These are phyloP conservation scores for Laothoe populi DNA, from an alignment of 2,888 invertebrate species.

Conservation along the genomic window DNA sequence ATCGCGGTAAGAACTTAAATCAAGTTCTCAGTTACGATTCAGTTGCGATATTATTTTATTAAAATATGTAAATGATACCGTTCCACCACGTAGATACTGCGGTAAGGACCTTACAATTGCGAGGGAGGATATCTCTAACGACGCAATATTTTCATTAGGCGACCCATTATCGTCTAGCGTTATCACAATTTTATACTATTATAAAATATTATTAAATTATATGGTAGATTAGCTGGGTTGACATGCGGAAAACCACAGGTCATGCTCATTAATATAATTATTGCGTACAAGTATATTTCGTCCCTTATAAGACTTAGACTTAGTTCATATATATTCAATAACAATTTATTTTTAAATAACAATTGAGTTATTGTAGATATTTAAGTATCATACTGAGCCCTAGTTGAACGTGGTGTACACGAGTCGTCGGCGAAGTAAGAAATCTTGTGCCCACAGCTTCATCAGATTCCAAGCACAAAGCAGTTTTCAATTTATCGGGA, in stretches of 20 bases:
- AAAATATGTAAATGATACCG: constrained; percentile 83
- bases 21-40: constrained; percentile 85
- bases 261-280: background rate
- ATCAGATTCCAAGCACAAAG: constrained; percentile 77
- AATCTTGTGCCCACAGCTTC: constrained; percentile 66
- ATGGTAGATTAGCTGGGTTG: constrained; percentile 33
- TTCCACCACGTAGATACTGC: constrained; percentile 73
- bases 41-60: constrained; percentile 85
- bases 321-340: too few species aligned
- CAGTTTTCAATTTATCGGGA: constrained; percentile 83
- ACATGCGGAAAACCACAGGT: constrained; percentile 7
- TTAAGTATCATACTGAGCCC: background rate
- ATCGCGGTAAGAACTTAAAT: constrained; percentile 85
- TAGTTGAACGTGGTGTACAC: background rate
- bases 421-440: constrained; percentile 38
- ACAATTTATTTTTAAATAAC: too few species aligned
- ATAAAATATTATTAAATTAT: constrained; percentile 43
- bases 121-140: constrained; percentile 75
- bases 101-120: constrained; percentile 76
- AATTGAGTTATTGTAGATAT: too few species aligned
- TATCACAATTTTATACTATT: constrained; percentile 54
- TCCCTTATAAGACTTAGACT: too few species aligned
- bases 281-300: background rate
- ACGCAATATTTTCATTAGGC: constrained; percentile 80
- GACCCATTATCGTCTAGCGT: constrained; percentile 65